Evolutionary conservation across 2,113 vertebrate species (phyloP).

Genomic region (Beaufortia kweichowensis): DNA sequence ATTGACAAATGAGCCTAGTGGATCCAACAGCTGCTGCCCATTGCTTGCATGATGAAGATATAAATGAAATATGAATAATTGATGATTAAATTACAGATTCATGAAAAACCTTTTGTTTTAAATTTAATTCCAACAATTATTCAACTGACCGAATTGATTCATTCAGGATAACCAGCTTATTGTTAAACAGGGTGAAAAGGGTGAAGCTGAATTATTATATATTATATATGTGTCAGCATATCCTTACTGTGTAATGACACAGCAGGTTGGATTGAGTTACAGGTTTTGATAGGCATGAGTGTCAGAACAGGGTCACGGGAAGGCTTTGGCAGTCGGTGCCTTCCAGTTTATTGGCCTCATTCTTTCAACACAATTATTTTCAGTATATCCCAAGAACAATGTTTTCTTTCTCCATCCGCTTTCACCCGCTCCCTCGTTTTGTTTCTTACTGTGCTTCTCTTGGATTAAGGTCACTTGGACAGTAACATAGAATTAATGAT

Average conservation of each 20-base stretch:
- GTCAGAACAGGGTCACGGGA: slow-evolving; percentile 57
- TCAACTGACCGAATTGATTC: not conserved
- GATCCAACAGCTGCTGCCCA: slow-evolving; percentile 41
- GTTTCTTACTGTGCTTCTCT: not conserved
- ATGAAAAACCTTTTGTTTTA: not conserved
- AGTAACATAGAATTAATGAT: slow-evolving; percentile 25
- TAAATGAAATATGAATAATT: slow-evolving; percentile 23
- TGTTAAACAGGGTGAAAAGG: not conserved
- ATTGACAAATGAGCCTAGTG: slow-evolving; percentile 41
- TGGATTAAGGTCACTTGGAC: slow-evolving; percentile 58
- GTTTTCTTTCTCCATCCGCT: not conserved
- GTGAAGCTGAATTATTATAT: not conserved
- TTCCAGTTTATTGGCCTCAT: slow-evolving; percentile 67
- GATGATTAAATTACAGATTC: slow-evolving; percentile 15
- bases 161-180: not conserved
- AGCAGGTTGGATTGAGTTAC: slow-evolving; percentile 52
- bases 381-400: not conserved
- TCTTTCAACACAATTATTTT: slow-evolving; percentile 63
- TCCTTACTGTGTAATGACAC: not conserved
- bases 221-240: not conserved
- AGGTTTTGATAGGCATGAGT: slow-evolving; percentile 64
- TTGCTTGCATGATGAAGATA: not conserved
- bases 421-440: slow-evolving; percentile 9
- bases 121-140: not conserved
- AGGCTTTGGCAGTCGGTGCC: slow-evolving; percentile 66